Percentiles rank a stretch among this genome's conserved stretches.
These are phyloP conservation scores for Henricia sp. DNA, from an alignment of 53 echinoderm and acorn worm species.

Conservation along the genomic window DNA sequence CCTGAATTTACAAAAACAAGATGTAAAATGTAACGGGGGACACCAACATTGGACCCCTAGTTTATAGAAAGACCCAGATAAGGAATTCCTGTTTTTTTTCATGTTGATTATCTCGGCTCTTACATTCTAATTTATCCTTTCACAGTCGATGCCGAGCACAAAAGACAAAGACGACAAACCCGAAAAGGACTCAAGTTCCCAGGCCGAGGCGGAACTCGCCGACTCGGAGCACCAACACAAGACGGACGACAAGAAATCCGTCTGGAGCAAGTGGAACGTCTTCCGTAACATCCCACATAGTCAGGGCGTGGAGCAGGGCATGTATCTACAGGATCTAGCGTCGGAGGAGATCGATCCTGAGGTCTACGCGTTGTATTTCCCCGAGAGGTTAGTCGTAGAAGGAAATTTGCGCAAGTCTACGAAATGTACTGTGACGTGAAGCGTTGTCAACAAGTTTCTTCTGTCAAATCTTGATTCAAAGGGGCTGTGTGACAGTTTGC, in stretches of 20 bases:
- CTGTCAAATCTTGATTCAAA: no score
- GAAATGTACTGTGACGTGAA: no score
- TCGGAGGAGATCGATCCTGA: slow-evolving; percentile 94
- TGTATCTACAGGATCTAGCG: slow-evolving; percentile 94
- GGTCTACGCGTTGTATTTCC: slow-evolving; percentile 95
- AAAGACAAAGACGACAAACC: slow-evolving; percentile 12
- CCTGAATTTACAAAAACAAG: no score
- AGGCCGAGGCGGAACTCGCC: neutral
- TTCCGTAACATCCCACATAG: slow-evolving; percentile 76
- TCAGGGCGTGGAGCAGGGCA: slow-evolving; percentile 76
- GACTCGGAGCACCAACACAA: slow-evolving; percentile 44
- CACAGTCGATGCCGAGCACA: slow-evolving; percentile 5
- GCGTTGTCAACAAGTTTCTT: no score
- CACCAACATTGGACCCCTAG: no score
- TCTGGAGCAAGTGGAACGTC: slow-evolving; percentile 77
- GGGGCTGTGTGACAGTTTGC: no score
- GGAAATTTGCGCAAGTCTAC: no score
- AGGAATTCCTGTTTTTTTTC: no score
- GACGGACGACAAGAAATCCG: slow-evolving; percentile 62
- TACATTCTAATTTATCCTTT: neutral
- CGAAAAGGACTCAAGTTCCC: neutral
- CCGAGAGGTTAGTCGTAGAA: slow-evolving; percentile 73
- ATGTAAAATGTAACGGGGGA: no score
- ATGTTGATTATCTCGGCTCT: no score
- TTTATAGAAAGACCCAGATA: no score